A percentile compares a stretch with the other conserved stretches of the same genome.
phyloP scores from a whole-genome alignment of 2,888 invertebrate genomes.

The Micropterix aruncella region DNA sequence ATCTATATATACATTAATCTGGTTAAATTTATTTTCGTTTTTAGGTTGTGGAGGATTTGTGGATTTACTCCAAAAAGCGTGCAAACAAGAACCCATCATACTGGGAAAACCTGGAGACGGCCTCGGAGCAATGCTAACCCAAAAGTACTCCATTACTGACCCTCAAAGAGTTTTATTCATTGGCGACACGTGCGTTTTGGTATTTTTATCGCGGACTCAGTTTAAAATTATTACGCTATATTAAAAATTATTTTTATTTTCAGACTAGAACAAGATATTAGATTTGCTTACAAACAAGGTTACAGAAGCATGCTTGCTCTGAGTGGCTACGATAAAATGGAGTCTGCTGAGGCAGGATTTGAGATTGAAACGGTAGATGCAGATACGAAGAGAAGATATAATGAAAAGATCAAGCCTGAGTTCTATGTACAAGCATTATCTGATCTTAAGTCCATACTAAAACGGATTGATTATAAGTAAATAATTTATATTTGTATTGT shows the following conservation, averaged over 20 bases:
- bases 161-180: slow-evolving; percentile 18
- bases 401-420: background rate
- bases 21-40: too few relatives aligned
- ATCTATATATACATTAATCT: background rate
- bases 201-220: too few relatives aligned
- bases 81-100: slow-evolving; percentile 14
- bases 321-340: background rate
- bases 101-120: slow-evolving; percentile 18
- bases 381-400: too few relatives aligned
- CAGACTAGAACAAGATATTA: slow-evolving; percentile 18
- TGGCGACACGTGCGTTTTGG: slow-evolving; percentile 19
- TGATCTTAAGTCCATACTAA: background rate
- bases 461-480: too few relatives aligned
- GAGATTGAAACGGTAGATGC: background rate
- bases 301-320: background rate
- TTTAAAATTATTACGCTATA: too few relatives aligned
- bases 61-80: slow-evolving; percentile 14
- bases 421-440: background rate
- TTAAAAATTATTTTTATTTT: too few relatives aligned
- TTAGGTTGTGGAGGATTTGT: slow-evolving; percentile 16
- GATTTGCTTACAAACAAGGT: slow-evolving; percentile 13
- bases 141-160: slow-evolving; percentile 14
- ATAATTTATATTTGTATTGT: too few relatives aligned
- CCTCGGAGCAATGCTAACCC: slow-evolving; percentile 14
- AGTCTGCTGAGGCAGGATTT: background rate